Conservation (phyloP, 2,113 vertebrate species). For the Sinocyclocheilus maitianheensis region DNA sequence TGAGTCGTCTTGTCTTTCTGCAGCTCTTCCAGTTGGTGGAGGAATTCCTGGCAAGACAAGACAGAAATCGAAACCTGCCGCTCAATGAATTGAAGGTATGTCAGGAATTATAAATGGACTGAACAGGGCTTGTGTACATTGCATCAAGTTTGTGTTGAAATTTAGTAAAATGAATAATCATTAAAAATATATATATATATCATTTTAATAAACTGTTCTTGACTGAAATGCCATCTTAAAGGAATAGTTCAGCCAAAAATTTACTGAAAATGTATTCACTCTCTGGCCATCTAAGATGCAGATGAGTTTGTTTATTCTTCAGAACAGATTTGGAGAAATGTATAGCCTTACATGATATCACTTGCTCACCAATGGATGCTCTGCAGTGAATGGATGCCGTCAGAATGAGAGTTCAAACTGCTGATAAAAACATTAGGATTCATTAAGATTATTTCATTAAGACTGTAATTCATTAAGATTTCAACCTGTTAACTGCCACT, state of each 20-base stretch:
- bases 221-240: neutral
- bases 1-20: conserved; percentile 31
- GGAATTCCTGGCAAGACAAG: conserved; percentile 62
- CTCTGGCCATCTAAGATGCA: no score
- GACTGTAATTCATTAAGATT: conserved; percentile 53
- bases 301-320: neutral
- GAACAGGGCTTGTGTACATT: conserved; percentile 11
- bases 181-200: neutral
- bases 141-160: neutral
- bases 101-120: conserved; percentile 53
- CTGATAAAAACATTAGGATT: neutral
- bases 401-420: no score
- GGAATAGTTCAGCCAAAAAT: no score
- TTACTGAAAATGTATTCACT: no score
- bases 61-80: conserved; percentile 52
- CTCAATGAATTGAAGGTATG: conserved; percentile 51
- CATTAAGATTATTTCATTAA: no score
- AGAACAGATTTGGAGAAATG: neutral
- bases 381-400: neutral
- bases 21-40: conserved; percentile 25
- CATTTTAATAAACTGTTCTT: neutral
- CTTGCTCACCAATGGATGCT: neutral
- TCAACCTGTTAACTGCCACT: conserved; percentile 45
- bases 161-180: neutral
- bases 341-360: neutral